These are phyloP conservation scores for Micrasema minimum DNA, from an alignment of 1,140 invertebrate species.

Conservation along the genomic window DNA sequence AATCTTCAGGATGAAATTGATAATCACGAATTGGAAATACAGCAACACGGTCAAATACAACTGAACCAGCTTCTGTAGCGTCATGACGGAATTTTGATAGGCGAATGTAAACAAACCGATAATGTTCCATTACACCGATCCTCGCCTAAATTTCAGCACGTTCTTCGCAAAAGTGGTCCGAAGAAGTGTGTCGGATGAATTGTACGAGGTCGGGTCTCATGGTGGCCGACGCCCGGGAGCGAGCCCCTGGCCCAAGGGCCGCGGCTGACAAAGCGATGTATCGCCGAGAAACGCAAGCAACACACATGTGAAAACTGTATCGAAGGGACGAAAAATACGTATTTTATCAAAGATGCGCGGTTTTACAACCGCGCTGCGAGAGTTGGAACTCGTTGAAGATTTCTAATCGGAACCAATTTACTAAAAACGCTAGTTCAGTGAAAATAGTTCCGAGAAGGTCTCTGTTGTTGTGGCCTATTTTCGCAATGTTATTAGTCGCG, in stretches of 20 bases:
- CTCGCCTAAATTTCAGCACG: slow-evolving; percentile 59
- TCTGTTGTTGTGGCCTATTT: slow-evolving; percentile 41
- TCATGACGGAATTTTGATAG: slow-evolving; percentile 41
- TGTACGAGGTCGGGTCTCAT: slow-evolving; percentile 67
- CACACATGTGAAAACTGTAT: slow-evolving; percentile 49
- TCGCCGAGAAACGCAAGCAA: slow-evolving; percentile 42
- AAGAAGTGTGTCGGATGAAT: slow-evolving; percentile 67
- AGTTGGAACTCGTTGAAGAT: neutral
- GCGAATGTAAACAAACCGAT: slow-evolving; percentile 40
- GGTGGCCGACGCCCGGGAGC: slow-evolving; percentile 56
- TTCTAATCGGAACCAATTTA: slow-evolving; percentile 1
- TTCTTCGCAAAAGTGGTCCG: slow-evolving; percentile 68
- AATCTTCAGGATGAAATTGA: slow-evolving; percentile 46
- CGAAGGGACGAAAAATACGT: slow-evolving; percentile 6
- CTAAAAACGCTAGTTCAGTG: slow-evolving; percentile 3
- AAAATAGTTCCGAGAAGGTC: slow-evolving; percentile 27
- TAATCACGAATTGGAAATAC: slow-evolving; percentile 46
- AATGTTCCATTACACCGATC: slow-evolving; percentile 40
- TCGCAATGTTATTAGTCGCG: slow-evolving; percentile 2
- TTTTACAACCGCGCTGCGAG: slow-evolving; percentile 10
- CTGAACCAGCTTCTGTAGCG: slow-evolving; percentile 42
- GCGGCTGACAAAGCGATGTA: slow-evolving; percentile 42
- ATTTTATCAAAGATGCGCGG: slow-evolving; percentile 4
- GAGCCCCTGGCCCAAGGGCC: slow-evolving; percentile 34
- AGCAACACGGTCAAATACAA: slow-evolving; percentile 51